Evolutionary conservation across 2,797 vertebrate genomes (phyloP).

Genomic region (Neopelma chrysocephalum): DNA sequence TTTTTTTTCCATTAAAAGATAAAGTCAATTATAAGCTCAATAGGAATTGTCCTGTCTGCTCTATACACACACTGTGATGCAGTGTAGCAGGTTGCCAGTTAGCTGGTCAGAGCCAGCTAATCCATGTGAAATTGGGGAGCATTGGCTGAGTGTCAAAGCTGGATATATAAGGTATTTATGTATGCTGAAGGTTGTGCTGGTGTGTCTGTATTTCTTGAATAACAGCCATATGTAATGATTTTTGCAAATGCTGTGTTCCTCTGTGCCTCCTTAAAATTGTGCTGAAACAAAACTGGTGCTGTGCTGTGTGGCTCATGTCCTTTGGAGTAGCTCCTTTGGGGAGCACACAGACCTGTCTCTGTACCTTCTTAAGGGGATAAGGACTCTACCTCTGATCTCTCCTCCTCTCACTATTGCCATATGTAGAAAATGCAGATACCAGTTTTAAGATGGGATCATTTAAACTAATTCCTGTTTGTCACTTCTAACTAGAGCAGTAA

Average conservation of each 20-base stretch:
- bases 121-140: fast-evolving
- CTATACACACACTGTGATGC: neutral
- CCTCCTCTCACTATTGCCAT: neutral
- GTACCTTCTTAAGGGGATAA: fast-evolving
- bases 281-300: neutral
- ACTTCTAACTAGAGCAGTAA: neutral
- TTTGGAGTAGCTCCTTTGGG: neutral
- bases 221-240: too few relatives aligned
- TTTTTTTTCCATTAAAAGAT: neutral
- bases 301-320: neutral
- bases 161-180: fast-evolving
- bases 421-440: neutral
- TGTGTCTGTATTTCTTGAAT: neutral
- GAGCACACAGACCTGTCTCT: neutral
- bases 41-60: neutral
- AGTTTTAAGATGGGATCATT: neutral
- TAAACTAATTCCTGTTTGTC: neutral
- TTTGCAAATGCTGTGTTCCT: neutral
- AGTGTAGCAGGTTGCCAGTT: neutral
- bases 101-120: neutral
- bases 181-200: neutral
- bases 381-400: neutral
- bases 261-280: neutral
- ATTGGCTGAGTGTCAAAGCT: neutral
- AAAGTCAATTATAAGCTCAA: neutral